These are phyloP conservation scores for Empidonax traillii DNA, from an alignment of 2,113 vertebrate genomes.

Conservation along the genomic window DNA sequence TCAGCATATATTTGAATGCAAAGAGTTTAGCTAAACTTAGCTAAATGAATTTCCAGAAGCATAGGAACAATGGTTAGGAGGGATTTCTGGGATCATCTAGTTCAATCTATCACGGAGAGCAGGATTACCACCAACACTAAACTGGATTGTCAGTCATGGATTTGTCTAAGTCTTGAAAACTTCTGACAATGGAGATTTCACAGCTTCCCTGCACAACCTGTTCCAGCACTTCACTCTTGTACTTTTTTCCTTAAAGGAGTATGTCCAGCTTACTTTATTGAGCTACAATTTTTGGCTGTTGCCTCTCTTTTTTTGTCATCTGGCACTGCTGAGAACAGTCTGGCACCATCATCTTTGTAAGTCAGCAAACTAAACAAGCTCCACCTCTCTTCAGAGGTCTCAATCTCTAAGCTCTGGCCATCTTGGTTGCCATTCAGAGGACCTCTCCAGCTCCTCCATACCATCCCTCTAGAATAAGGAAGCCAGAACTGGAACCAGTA, in stretches of 20 bases:
- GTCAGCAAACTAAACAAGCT: not conserved
- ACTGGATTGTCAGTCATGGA: rapidly evolving
- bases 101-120: not conserved
- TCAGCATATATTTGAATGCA: not conserved
- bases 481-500: not conserved
- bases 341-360: not conserved
- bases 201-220: not conserved
- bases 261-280: not conserved
- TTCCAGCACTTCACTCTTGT: not conserved
- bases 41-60: not conserved
- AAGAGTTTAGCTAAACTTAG: not conserved
- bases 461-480: not conserved
- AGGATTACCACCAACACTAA: not conserved
- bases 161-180: not conserved
- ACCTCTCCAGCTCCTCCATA: not conserved
- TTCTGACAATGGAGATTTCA: not conserved
- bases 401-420: not conserved
- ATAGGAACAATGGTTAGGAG: not conserved
- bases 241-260: not conserved
- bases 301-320: not conserved
- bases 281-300: not conserved
- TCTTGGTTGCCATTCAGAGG: not conserved
- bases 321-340: not conserved
- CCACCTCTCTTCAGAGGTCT: not conserved
- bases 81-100: not conserved